Conservation (phyloP, 2,797 vertebrate species). For the Holocentrus rufus region DNA sequence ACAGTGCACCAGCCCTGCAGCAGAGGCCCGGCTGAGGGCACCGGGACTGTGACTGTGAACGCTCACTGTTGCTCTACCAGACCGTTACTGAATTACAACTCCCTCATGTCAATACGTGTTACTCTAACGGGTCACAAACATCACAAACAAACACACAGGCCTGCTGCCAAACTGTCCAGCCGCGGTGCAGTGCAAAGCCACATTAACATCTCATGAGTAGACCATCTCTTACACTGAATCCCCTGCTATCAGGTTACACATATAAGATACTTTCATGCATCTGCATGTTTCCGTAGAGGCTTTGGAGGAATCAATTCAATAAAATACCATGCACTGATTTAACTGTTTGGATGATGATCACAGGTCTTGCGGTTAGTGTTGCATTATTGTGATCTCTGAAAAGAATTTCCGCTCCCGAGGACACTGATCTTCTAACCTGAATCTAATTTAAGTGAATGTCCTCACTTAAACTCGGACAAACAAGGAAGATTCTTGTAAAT, state of each 20-base stretch:
- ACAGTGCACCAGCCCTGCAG: constrained; percentile 20
- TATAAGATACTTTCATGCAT: too few relatives aligned
- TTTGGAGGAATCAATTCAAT: too few relatives aligned
- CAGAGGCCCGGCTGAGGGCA: neutral
- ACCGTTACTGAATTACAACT: constrained; percentile 13
- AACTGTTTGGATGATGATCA: neutral
- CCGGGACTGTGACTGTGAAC: constrained; percentile 1
- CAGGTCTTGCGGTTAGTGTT: neutral
- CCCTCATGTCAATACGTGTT: neutral
- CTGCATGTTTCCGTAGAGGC: too few relatives aligned
- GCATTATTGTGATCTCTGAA: neutral
- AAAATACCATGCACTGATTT: neutral
- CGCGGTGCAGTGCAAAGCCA: neutral
- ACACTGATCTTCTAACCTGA: neutral
- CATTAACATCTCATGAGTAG: neutral
- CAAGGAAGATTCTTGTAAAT: neutral
- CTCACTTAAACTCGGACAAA: neutral
- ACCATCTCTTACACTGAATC: too few relatives aligned
- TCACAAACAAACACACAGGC: neutral
- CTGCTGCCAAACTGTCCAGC: neutral
- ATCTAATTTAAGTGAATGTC: neutral
- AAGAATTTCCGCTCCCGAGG: neutral
- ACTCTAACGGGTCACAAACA: neutral
- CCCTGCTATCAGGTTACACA: too few relatives aligned
- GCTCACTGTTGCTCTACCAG: neutral